A percentile compares a stretch with the other conserved stretches of the same genome.
Conservation (phyloP, 2,888 invertebrate species). For the Caenorhabditis auriculariae region DNA sequence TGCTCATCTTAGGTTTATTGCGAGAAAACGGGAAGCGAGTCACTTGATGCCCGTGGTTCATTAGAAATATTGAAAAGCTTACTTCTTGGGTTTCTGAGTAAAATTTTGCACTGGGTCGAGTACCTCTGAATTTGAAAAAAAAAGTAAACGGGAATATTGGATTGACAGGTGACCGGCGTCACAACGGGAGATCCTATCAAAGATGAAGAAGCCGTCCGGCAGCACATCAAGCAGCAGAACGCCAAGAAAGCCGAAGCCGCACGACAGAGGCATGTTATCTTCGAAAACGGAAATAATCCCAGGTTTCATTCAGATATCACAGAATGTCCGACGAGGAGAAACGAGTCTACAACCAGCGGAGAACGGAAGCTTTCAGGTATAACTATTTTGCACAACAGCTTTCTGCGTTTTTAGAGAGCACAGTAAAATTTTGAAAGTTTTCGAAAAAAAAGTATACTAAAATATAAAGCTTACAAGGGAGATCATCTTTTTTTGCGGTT, state of each 20-base stretch:
- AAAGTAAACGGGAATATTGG: background rate
- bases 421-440: too few species aligned
- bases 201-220: slow-evolving; percentile 54
- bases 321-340: slow-evolving; percentile 58
- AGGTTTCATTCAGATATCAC: slow-evolving; percentile 31
- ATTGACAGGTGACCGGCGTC: slow-evolving; percentile 27
- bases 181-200: slow-evolving; percentile 42
- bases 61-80: too few species aligned
- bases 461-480: too few species aligned
- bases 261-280: slow-evolving; percentile 30
- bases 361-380: slow-evolving; percentile 57
- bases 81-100: background rate
- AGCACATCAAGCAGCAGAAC: slow-evolving; percentile 57
- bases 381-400: too few species aligned
- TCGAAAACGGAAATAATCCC: background rate
- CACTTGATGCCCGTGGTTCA: too few species aligned
- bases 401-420: too few species aligned
- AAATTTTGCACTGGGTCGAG: too few species aligned
- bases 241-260: slow-evolving; percentile 62
- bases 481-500: too few species aligned
- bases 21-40: too few species aligned
- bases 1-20: too few species aligned
- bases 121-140: background rate
- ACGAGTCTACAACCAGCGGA: slow-evolving; percentile 57
- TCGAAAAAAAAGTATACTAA: too few species aligned